phyloP scores from a whole-genome alignment of 2,113 vertebrate species.

The Pedionomus torquatus region DNA sequence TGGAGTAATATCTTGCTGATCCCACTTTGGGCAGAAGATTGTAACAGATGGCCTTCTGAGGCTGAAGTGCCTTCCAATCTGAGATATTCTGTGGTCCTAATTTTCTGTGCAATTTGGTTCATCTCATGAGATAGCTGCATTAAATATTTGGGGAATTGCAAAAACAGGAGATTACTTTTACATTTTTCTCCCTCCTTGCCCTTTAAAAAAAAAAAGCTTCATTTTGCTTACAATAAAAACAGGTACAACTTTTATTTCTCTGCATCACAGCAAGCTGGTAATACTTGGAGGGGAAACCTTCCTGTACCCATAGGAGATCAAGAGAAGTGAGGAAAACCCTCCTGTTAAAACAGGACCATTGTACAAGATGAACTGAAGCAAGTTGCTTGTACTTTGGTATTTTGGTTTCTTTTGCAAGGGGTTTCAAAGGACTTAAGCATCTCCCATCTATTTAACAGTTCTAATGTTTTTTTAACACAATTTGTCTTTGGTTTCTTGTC shows the following conservation, averaged over 20 bases:
- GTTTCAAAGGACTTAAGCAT: neutral
- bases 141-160: neutral
- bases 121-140: neutral
- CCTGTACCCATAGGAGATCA: neutral
- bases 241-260: neutral
- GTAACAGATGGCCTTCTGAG: neutral
- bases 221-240: neutral
- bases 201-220: neutral
- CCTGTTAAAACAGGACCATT: neutral
- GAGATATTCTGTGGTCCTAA: neutral
- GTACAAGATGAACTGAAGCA: neutral
- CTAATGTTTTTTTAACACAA: neutral
- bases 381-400: neutral
- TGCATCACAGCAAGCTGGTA: neutral
- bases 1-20: neutral
- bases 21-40: neutral
- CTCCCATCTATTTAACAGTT: neutral
- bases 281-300: neutral
- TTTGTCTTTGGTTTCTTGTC: neutral
- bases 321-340: neutral
- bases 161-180: neutral
- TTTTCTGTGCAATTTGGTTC: neutral
- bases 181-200: neutral
- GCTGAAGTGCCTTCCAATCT: neutral
- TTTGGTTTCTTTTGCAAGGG: neutral